phyloP scores from a whole-genome alignment of 1,140 invertebrate genomes.

The Drosophila erecta region DNA sequence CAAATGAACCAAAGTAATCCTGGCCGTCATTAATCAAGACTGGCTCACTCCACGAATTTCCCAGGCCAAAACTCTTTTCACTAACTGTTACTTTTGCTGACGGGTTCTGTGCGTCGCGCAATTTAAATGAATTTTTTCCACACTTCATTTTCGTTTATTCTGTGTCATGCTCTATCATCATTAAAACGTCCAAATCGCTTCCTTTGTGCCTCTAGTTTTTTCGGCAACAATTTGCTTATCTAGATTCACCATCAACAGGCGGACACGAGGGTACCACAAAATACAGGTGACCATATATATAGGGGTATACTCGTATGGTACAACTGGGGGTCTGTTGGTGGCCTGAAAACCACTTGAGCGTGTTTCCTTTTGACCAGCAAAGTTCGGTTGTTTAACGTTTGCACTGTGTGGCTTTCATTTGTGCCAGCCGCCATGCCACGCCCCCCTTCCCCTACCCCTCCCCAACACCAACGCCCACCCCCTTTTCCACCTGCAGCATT shows the following conservation, averaged over 20 bases:
- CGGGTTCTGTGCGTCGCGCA: constrained; percentile 38
- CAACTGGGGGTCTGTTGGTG: constrained; percentile 19
- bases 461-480: background rate
- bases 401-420: constrained; percentile 53
- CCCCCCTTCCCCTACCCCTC: too few relatives aligned
- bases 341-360: constrained; percentile 79
- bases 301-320: background rate
- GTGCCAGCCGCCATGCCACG: constrained; percentile 1
- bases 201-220: constrained; percentile 69
- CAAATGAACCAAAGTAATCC: constrained; percentile 19
- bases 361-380: constrained; percentile 70
- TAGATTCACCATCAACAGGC: constrained; percentile 71
- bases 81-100: constrained; percentile 9
- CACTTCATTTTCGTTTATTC: constrained; percentile 72
- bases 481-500: constrained; percentile 53
- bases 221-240: constrained; percentile 83
- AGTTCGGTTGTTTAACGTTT: constrained; percentile 51
- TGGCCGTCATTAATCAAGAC: constrained; percentile 47
- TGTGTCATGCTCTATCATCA: constrained; percentile 82
- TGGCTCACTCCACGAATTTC: background rate
- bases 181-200: constrained; percentile 81
- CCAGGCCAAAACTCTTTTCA: background rate
- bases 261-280: constrained; percentile 31
- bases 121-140: constrained; percentile 68
- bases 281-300: constrained; percentile 33